Evolutionary conservation across 2,888 invertebrate species (phyloP), one percentile per base, ranked within the genome.

Genomic region (Galerucella nymphaeae): DNA sequence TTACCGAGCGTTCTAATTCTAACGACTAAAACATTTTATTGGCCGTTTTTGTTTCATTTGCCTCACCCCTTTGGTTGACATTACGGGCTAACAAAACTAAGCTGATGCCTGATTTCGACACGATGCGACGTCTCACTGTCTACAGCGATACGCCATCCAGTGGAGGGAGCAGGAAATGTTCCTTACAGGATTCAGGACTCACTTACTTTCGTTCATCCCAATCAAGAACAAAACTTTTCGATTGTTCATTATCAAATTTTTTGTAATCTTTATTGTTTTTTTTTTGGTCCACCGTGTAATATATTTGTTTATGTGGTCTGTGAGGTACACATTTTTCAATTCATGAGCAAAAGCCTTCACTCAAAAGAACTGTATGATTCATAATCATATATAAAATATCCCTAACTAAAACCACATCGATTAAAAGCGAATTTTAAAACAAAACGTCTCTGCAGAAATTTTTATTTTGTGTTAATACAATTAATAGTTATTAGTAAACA

Each of bases 11-110:
- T 72, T 65, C 74, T 76, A 70, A 55, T 72, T 65, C 74, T 76
- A 70, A 55, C 55, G 55, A 64, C 45, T 70, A 70, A 18, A 55
- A 70, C 70, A 70, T 61, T 57, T 70, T 74, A 53, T 71, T 71
- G 71, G 79, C 18, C 61, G 61, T 38, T 63, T 57, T 55, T 53
- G 55, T 61, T 69, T 81, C 79, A 76, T 73, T 72, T 81, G 80
- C 82, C 82, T 82, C 82, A 82, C 81, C 83, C 82, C 83, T 83
- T 80, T 82, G 80, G 80, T 77, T 63, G 70, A 70, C 80, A 80
- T 82, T 79, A 80, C 81, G 79, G 82, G 81, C 81, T 80, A 80
- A 80, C 80, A 81, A 80, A 70, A 81, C 79, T 78, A 75, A 76
- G 80, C 78, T 68, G 74, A 68, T 71, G 70, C 70, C 70, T 67